These are phyloP conservation scores for Puffinus mauretanicus DNA, from an alignment of 2,113 vertebrate species.

Conservation along the genomic window DNA sequence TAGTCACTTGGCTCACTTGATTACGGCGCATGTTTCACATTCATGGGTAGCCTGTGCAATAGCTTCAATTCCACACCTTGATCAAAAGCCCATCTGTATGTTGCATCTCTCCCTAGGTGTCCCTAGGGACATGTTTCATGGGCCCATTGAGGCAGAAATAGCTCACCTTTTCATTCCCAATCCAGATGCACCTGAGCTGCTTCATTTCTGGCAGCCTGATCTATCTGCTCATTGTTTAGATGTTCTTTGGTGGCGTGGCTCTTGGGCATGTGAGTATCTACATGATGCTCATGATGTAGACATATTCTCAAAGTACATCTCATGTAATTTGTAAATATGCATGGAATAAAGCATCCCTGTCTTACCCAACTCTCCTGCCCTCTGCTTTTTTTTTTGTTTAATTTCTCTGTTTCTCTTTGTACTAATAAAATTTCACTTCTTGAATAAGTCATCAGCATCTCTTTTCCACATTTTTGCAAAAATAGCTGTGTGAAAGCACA, in stretches of 20 bases:
- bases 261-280: not conserved
- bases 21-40: fast-evolving
- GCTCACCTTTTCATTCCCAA: not conserved
- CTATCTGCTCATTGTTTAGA: not conserved
- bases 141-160: not conserved
- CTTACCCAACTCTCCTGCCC: not conserved
- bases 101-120: not conserved
- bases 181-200: not conserved
- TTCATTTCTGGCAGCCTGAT: not conserved
- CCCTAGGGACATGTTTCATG: not conserved
- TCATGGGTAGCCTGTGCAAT: not conserved
- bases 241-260: not conserved
- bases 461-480: not conserved
- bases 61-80: not conserved
- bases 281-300: not conserved
- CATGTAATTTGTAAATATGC: not conserved
- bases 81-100: not conserved
- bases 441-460: not conserved
- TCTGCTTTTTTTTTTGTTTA: not conserved
- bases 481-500: not conserved
- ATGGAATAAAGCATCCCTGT: not conserved
- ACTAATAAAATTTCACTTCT: not conserved
- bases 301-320: not conserved
- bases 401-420: not conserved
- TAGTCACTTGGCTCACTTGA: not conserved